Base-by-base conservation (phyloP, 1,140 invertebrate genomes). In the Drosophila simulans region DNA sequence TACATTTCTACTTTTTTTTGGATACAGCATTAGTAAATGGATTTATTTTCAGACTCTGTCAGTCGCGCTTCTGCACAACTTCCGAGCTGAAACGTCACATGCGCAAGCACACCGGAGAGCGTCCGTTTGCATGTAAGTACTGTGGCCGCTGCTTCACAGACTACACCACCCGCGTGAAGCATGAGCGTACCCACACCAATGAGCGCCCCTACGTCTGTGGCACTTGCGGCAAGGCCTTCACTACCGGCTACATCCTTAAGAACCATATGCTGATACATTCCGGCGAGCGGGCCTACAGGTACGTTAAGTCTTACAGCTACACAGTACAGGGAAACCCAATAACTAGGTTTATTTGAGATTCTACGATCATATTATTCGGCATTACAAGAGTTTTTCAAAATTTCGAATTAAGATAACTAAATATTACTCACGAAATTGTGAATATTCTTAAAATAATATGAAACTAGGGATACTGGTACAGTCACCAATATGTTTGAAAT, bases 141-240 rank as follows among this genome's bases (percentile, higher is more conserved):
- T 90, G 86, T 53, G 82, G 88, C 22, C 75, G 86, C 8, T 81
- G 86, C 45, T 90, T 90, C 48, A 82, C 86, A 40, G 86, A 90
- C 49, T 90, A 90, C 37, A 90, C 82, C 40, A 91, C 86, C 7
- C 75, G 82, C 1, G 86, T 90, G 2, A 90, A 90, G 60, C 86
- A 90, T 13, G 86, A 90, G 43, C 78, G 94, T 11, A 94, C 94
- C 48, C 94, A 94, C 80, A 94, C 94, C 22, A 94, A 94, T 60
- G 94, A 94, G 69, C 83, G 94, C 8, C 94, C 94, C 4, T 94
- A 94, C 68, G 93, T 93, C 64, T 94, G 94, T 65, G 90, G 89
- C 22, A 93, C 93, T 56, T 94, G 94, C 63, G 94, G 93, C 12
- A 94, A 94, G 79, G 93, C 94, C 10, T 94, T 94, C 57, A 94